Percentiles rank a stretch among this genome's conserved stretches.
phyloP scores from a whole-genome alignment of 2,113 vertebrate genomes.

The Argyrosomus japonicus region DNA sequence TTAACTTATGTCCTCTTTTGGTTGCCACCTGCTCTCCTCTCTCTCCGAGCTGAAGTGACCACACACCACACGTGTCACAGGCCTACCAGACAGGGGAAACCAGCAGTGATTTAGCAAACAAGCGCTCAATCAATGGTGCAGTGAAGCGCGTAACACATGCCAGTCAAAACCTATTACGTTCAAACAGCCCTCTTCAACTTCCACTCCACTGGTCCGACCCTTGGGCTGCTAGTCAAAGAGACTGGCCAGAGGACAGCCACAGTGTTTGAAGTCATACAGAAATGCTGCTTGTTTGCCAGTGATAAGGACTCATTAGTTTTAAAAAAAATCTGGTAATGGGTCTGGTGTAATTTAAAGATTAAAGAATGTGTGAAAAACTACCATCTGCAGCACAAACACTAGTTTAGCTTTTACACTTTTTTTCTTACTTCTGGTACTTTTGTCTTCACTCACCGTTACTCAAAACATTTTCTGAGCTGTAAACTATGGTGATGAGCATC shows the following conservation, averaged over 20 bases:
- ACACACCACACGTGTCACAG: conserved; percentile 83
- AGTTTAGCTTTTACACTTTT: background rate
- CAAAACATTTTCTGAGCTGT: background rate
- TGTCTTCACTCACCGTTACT: background rate
- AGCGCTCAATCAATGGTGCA: conserved; percentile 92
- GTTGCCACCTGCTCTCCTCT: conserved; percentile 29
- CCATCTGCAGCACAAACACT: background rate
- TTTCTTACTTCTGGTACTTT: background rate
- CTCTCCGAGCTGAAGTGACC: conserved; percentile 75
- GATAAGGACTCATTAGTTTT: background rate
- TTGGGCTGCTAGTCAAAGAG: conserved; percentile 86
- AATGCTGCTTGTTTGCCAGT: background rate
- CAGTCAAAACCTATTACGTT: conserved; percentile 93
- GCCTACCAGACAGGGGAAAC: conserved; percentile 83
- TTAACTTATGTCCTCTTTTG: conserved; percentile 31
- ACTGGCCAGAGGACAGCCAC: conserved; percentile 83
- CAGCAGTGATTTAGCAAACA: conserved; percentile 93
- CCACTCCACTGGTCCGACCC: conserved; percentile 88
- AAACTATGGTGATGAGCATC: background rate
- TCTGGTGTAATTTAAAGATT: background rate
- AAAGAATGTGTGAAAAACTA: background rate
- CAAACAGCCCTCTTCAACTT: conserved; percentile 89
- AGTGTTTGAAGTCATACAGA: conserved; percentile 61
- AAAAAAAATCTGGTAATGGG: background rate
- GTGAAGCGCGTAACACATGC: conserved; percentile 89